Conservation (phyloP, 2,113 vertebrate species). For the Callipepla californica region DNA sequence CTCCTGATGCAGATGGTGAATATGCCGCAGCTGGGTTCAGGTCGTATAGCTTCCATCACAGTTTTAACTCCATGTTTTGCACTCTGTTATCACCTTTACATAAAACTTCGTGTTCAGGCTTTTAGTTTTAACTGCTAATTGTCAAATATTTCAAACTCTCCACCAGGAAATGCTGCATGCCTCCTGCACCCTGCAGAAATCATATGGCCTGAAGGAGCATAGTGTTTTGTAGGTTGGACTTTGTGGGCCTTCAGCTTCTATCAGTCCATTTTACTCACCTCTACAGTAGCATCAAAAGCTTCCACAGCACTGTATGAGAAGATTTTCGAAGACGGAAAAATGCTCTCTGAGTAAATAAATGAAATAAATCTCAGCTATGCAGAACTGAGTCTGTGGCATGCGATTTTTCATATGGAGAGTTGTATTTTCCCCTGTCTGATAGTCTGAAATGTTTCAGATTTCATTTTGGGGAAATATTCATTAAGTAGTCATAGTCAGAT, state of each 20-base stretch:
- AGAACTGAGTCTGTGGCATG: neutral
- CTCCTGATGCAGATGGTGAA: neutral
- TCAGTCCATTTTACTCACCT: neutral
- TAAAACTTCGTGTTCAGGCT: neutral
- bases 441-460: slow-evolving; percentile 31
- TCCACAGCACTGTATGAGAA: neutral
- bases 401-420: neutral
- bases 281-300: neutral
- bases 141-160: neutral
- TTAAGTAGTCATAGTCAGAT: neutral
- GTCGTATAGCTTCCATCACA: fast-evolving
- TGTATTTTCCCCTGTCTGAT: neutral
- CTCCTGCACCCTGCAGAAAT: neutral
- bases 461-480: slow-evolving; percentile 42
- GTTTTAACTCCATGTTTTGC: neutral
- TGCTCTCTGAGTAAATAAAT: neutral
- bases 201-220: neutral
- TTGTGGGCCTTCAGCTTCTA: neutral
- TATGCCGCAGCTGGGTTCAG: neutral
- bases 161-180: neutral
- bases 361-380: neutral
- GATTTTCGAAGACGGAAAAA: neutral
- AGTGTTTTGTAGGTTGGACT: fast-evolving
- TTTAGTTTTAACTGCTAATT: neutral
- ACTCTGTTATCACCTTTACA: neutral